Evolutionary conservation across 2,113 vertebrate species (phyloP).

Genomic region (Atherinomorus stipes): DNA sequence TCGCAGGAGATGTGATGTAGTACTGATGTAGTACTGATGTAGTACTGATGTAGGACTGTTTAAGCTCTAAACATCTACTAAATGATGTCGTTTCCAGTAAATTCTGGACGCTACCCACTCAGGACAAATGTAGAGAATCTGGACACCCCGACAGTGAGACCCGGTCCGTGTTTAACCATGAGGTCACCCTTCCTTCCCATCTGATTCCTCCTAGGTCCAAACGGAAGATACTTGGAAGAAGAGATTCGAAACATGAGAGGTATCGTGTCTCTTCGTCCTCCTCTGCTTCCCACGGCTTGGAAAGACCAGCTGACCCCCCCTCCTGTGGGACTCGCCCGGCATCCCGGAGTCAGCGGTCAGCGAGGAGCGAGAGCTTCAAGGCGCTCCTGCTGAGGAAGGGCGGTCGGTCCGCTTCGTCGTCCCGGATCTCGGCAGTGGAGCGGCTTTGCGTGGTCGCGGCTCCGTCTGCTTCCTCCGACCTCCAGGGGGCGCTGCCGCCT

Average conservation of each 20-base stretch:
- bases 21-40: no score
- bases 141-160: no score
- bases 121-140: no score
- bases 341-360: conserved; percentile 66
- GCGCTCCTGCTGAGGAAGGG: conserved; percentile 93
- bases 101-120: no score
- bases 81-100: no score
- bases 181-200: conserved; percentile 1
- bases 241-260: conserved; percentile 86
- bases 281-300: conserved; percentile 79
- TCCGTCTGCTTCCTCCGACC: conserved; percentile 56
- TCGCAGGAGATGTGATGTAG: no score
- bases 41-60: no score
- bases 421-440: conserved; percentile 91
- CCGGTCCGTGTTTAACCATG: no score
- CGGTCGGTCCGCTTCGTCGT: conserved; percentile 83
- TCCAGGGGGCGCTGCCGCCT: conserved; percentile 75
- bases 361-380: conserved; percentile 93
- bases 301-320: conserved; percentile 79
- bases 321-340: conserved; percentile 76
- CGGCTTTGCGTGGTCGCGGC: conserved; percentile 80
- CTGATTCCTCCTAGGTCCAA: conserved; percentile 87
- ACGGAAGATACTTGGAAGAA: conserved; percentile 93
- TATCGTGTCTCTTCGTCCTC: conserved; percentile 68
- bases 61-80: no score